Base-by-base conservation (phyloP, 1,140 invertebrate genomes). In the Aphidius ervi region DNA sequence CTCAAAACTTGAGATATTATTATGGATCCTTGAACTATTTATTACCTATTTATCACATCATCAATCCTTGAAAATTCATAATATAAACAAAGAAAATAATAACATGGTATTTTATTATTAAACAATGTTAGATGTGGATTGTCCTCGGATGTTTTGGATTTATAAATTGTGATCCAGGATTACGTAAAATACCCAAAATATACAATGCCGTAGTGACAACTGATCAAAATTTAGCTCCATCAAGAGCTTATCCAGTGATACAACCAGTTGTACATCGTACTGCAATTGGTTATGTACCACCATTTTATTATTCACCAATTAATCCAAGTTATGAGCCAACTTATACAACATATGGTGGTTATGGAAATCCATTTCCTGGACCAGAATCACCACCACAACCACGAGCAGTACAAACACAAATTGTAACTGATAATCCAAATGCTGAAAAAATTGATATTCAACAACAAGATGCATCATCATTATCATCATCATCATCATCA, bases 171-270 rank as follows among this genome's bases (percentile, higher is more conserved):
- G 77, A 67, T 71, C 77, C 71, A 43, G 80, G 66, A 49, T 67
- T 84, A 20, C 70, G 81, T 0, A 79, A 81, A 63, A 78, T 83
- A 9, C 88, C 88, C 4, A 88, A 87, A 68, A 85, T 90, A 10
- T 90, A 90, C 74, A 90, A 90, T 74, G 87, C 87, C 0, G 78
- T 90, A 20, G 88, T 90, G 66, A 89, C 86, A 5, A 88, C 86
- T 3, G 86, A 88, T 65, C 86, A 89, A 67, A 88, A 88, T 70
- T 71, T 90, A 37, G 82, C 85, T 23, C 87, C 88, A 6, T 89
- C 87, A 60, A 83, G 87, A 50, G 87, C 88, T 0, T 88, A 83
- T 73, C 88, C 88, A 0, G 84, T 89, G 42, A 84, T 88, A 60
- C 87, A 89, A 67, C 87, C 87, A 8, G 83, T 87, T 0, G 68